Evolutionary conservation across 2,113 vertebrate species (phyloP).

Genomic region (Hylia prasina): DNA sequence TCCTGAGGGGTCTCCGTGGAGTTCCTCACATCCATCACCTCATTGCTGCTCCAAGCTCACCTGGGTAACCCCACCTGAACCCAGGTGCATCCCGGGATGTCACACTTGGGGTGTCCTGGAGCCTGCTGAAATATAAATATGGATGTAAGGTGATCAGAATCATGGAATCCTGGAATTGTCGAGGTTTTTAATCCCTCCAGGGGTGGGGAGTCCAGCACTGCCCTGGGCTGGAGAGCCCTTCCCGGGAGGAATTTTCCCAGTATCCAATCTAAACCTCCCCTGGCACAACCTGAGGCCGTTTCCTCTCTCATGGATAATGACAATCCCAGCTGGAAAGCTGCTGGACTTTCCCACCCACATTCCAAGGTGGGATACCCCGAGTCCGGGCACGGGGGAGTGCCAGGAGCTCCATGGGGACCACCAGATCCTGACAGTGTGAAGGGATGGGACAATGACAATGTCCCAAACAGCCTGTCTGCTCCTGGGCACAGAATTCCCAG

Average conservation of each 20-base stretch:
- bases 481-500: neutral
- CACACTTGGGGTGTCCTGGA: rapidly evolving
- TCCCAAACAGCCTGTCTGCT: neutral
- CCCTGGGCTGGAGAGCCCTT: neutral
- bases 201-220: neutral
- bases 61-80: neutral
- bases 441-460: neutral
- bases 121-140: rapidly evolving
- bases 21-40: neutral
- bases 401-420: rapidly evolving
- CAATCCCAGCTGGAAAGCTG: neutral
- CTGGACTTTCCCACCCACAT: neutral
- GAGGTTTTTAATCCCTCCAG: neutral
- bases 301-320: rapidly evolving
- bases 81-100: neutral
- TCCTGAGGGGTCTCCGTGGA: neutral
- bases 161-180: neutral
- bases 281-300: rapidly evolving
- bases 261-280: neutral
- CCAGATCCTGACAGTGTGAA: rapidly evolving
- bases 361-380: neutral
- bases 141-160: rapidly evolving
- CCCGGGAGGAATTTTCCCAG: neutral
- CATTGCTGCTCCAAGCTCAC: rapidly evolving
- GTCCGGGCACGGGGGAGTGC: rapidly evolving